Evolutionary conservation across 30 jellyfish, hydroid and myxozoan genomes (phyloP), one percentile per base, ranked within the genome.

Genomic region (Hydractinia echinata): DNA sequence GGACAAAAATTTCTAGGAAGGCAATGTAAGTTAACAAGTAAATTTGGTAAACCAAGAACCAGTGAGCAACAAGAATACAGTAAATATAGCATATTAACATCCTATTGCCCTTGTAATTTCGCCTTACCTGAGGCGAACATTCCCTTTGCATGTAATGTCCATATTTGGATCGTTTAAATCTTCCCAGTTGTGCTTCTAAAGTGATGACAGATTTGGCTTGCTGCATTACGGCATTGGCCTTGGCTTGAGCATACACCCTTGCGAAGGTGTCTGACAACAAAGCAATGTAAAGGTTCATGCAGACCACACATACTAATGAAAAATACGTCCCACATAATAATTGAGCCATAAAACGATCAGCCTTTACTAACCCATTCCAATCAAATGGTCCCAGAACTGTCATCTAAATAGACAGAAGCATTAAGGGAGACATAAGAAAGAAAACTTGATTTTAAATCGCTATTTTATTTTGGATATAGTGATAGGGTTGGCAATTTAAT

Each of bases 151-250:
- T 81, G 86, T 83, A 73, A 77, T 94, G 99, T 5, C 99, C 99
- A 76, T 85, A 94, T 60, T 88, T 85, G 67, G 83, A 80, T 52
- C 80, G 83, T 76, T 79, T 84, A 80, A 54, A 66, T 84, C 86
- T 88, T 15, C 90, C 61, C 50, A 94, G 88, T n/a, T 91, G 76
- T 77, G 82, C 85, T 72, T 94, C 99, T 10, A 94, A 86, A 52
- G 82, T 7, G 72, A 87, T 66, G 51, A 92, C 88, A 70, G 86
- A 71, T 60, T 87, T 91, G 8, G 98, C 98, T 58, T 92, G 98
- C 55, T 92, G 98, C 98, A 92, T 92, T 53, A 92, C 98, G 10
- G 98, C 98, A 61, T 92, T 92, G 60, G 98, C 98, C 76, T 92
- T 95, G 48, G 98, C 98, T 67, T 92, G 98, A 5, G 98, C 98